phyloP scores from a whole-genome alignment of 37 sponge, comb jelly and placozoan genomes.

The Cliona cf. orientalis region DNA sequence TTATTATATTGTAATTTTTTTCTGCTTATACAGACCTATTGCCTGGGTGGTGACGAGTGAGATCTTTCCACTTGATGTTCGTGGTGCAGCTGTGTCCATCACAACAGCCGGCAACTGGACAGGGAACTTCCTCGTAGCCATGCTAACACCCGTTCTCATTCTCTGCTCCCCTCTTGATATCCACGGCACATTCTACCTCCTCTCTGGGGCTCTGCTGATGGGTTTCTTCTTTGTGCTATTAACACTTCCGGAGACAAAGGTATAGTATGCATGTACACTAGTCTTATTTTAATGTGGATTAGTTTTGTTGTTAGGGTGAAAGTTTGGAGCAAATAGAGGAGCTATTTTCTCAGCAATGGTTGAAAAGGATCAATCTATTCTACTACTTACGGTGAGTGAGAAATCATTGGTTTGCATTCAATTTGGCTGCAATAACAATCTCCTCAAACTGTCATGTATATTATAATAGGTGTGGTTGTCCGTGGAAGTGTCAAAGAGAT shows the following conservation, averaged over 20 bases:
- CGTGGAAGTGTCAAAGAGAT: constrained; percentile 19
- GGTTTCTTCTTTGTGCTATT: constrained; percentile 66
- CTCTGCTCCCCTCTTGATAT: constrained; percentile 30
- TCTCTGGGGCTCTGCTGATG: constrained; percentile 8
- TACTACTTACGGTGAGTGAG: constrained; percentile 59
- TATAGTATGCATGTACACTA: background rate
- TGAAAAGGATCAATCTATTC: constrained; percentile 37
- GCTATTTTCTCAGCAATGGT: constrained; percentile 58
- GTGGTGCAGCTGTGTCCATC: constrained; percentile 65
- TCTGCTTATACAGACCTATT: constrained; percentile 57
- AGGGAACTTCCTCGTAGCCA: constrained; percentile 69
- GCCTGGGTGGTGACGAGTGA: constrained; percentile 88
- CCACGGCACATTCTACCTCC: constrained; percentile 68
- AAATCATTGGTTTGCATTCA: background rate
- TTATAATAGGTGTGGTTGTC: constrained; percentile 4
- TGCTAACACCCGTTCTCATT: constrained; percentile 64
- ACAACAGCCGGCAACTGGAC: constrained; percentile 82
- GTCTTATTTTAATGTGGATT: background rate
- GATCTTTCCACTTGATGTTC: constrained; percentile 72
- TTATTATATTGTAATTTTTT: no score
- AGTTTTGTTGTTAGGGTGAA: constrained; percentile 38
- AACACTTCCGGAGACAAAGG: constrained; percentile 77
- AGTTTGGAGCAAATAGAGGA: constrained; percentile 74
- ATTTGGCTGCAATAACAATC: background rate
- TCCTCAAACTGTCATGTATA: background rate